Conservation (phyloP, 2,888 invertebrate species). For the Ellobium chinense region DNA sequence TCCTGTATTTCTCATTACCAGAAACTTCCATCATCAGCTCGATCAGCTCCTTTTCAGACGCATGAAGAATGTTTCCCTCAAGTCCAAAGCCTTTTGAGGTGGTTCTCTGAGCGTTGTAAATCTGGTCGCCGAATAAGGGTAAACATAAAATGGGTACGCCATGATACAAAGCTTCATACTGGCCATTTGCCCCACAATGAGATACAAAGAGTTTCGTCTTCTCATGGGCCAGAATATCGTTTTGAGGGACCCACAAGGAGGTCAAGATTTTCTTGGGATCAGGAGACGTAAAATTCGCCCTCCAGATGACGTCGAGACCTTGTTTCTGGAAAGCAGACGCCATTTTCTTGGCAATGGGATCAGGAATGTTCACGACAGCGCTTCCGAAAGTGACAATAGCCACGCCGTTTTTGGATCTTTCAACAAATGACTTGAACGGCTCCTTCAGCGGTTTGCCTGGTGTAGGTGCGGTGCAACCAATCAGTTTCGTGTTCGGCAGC, state of each 20-base stretch:
- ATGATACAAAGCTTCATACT: constrained; percentile 62
- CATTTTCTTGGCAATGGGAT: constrained; percentile 11
- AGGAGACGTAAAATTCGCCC: constrained; percentile 39
- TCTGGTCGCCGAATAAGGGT: constrained; percentile 54
- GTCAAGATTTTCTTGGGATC: constrained; percentile 48
- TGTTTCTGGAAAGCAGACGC: constrained; percentile 24
- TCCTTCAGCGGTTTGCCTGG: constrained; percentile 52
- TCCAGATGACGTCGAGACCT: constrained; percentile 43
- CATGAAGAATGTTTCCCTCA: constrained; percentile 23
- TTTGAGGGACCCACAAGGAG: constrained; percentile 58
- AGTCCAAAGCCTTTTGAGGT: constrained; percentile 50
- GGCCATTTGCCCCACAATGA: constrained; percentile 63
- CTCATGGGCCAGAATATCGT: constrained; percentile 58
- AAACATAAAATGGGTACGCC: constrained; percentile 60
- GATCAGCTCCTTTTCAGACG: constrained; percentile 14
- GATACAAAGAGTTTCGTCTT: constrained; percentile 58
- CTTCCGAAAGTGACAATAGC: constrained; percentile 58
- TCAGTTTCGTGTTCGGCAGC: constrained; percentile 52
- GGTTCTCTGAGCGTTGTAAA: constrained; percentile 47
- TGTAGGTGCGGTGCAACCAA: constrained; percentile 52
- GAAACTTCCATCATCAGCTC: constrained; percentile 21
- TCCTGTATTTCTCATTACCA: constrained; percentile 28
- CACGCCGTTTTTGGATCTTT: constrained; percentile 50
- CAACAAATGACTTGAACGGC: constrained; percentile 51
- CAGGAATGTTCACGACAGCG: constrained; percentile 38